These are phyloP conservation scores for Tetramorium alpestre DNA, from an alignment of 1,140 invertebrate genomes.

Conservation along the genomic window DNA sequence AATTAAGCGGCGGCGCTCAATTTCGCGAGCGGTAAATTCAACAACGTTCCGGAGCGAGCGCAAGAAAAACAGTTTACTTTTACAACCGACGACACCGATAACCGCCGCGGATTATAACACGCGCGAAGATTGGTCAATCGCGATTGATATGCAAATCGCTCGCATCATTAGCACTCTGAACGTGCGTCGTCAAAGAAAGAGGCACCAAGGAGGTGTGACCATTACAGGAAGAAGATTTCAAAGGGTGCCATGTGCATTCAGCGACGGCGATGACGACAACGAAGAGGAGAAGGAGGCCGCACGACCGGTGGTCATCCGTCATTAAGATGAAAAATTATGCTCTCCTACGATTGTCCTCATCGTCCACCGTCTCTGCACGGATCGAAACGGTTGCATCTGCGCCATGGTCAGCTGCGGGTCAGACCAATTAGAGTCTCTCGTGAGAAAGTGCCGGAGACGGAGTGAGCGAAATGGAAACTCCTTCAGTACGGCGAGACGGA, in stretches of 20 bases:
- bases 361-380: slow-evolving; percentile 38
- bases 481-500: slow-evolving; percentile 16
- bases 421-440: slow-evolving; percentile 69
- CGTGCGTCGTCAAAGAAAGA: slow-evolving; percentile 58
- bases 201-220: slow-evolving; percentile 74
- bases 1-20: slow-evolving; percentile 38
- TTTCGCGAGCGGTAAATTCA: slow-evolving; percentile 24
- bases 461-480: slow-evolving; percentile 56
- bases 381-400: slow-evolving; percentile 75
- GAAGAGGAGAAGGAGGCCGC: slow-evolving; percentile 45
- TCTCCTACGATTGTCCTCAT: slow-evolving; percentile 62
- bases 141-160: slow-evolving; percentile 77
- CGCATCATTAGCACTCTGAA: slow-evolving; percentile 71
- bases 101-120: slow-evolving; percentile 51
- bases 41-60: slow-evolving; percentile 3
- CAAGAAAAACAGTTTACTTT: slow-evolving; percentile 14
- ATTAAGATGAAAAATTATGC: slow-evolving; percentile 79
- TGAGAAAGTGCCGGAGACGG: slow-evolving; percentile 62
- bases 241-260: slow-evolving; percentile 72
- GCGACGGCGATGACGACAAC: neutral
- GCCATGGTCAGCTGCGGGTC: slow-evolving; percentile 70
- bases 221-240: slow-evolving; percentile 67
- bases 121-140: slow-evolving; percentile 54
- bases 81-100: slow-evolving; percentile 42
- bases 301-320: slow-evolving; percentile 71